Base-by-base conservation (phyloP, 2,888 invertebrate genomes). In the Acholoe squamosa region DNA sequence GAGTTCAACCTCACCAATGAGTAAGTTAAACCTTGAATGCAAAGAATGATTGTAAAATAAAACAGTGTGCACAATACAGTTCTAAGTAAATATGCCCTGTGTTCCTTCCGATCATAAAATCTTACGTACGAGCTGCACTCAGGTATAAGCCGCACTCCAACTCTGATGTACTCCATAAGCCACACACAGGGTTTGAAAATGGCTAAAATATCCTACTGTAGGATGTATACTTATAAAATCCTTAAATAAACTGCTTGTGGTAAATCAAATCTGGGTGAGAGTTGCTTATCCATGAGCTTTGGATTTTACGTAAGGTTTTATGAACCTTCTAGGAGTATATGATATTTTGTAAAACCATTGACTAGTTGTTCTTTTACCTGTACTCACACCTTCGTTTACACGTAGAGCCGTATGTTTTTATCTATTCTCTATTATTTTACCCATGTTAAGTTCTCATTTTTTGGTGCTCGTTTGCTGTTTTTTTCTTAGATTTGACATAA, bases 1-100 rank as follows among this genome's bases (percentile, higher is more conserved):
- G 96, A 96, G 93, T 96, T 94, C 92, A 95, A 95, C 67, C 94
- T 95, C 43, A 96, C 96, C 12, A 94, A 95, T 92, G 96, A 96
- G 96, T 96, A 93, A 95, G 95, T 91, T 28, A n/a, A 61, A 14
- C 5, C 61, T 14, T 19, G 3, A 19, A 12, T 19, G 12, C 3
- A 61, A 14, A 61, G 1, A 61, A 12, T 12, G 12, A 3, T 28
- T 28, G 28, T 71, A 71, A 25, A 3, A 14, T 28, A n/a, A 7
- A n/a, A n/a, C n/a, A 14, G 71, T 28, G 28, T 71, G 71, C 80
- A 33, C 43, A 80, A 0, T 10, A 34, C 33, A 19, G 14, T 7
- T 33, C 1, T 80, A 16, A n/a, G 22, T 34, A 80, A 33, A 19
- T 80, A 5, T 43, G 19, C n/a, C 80, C 31, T 61, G 61, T 61